Base-by-base conservation (phyloP, 2,113 vertebrate species). In the Poicephalus gulielmi region DNA sequence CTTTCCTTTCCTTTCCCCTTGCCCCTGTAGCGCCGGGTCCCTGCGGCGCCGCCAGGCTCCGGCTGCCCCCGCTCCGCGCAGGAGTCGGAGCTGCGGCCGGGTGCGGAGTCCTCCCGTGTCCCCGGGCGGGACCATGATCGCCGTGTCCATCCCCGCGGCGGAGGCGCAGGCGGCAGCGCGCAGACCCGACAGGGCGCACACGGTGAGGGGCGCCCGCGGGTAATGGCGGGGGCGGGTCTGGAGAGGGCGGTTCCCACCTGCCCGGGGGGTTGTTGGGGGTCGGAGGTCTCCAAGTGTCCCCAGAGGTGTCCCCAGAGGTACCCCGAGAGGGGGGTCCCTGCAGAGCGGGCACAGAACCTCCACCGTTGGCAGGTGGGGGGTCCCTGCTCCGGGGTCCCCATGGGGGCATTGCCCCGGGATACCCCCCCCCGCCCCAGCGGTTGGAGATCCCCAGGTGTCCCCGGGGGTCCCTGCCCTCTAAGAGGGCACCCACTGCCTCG, bases 71-170 rank as follows among this genome's bases (percentile, higher is more conserved):
- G 43, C 27, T 55, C 30, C 53, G 30, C 30, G 53, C 53, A 55
- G 39, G 23, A 46, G 10, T 18, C 35, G 52, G 11, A 27, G 19
- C 55, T 0, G 37, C 15, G 17, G 2, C 13, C 14, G 50, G 5
- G 59, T 9, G 24, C 49, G 20, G 23, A 9, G 59, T 23, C n/a
- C 62, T 60, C 35, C 19, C 22, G 23, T 6, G n/a, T 6, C 33
- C 37, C 37, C 37, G 37, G 37, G 37, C 37, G 37, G 31, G 83
- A 67, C 73, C 20, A 98, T 98, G 98, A 97, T 99, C 74, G 93
- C 97, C 47, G 98, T 99, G 18, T 98, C 97, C 75, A 98, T 99
- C 52, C 98, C 98, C 9, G 97, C 98, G 1, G 94, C 98, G 87
- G 97, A 98, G 94, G 97, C 98, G 9, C 67, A 60, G 73, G 49